A percentile compares a stretch with the other conserved stretches of the same genome.
Evolutionary conservation across 1,140 invertebrate genomes (phyloP).

Genomic region (Trachelipus rathkii): DNA sequence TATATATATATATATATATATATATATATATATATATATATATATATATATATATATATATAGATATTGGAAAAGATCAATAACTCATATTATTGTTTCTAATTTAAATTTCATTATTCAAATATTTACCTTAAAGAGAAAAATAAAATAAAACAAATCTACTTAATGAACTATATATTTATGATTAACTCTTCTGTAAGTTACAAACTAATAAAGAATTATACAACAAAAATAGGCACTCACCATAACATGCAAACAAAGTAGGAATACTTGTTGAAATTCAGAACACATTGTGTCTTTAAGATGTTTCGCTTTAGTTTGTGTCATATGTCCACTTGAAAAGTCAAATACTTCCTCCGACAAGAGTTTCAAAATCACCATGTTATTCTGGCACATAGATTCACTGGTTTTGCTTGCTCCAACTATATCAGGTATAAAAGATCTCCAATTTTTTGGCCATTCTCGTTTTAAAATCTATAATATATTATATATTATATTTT

Average conservation of each 20-base stretch:
- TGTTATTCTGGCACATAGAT: conserved; percentile 98
- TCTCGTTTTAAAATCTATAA: conserved; percentile 98
- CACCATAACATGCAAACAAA: conserved; percentile 94
- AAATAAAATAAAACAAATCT: too few species aligned
- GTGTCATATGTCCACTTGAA: conserved; percentile 93
- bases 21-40: too few species aligned
- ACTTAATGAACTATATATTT: too few species aligned
- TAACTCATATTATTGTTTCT: too few species aligned
- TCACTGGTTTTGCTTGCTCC: conserved; percentile 98
- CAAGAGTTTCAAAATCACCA: conserved; percentile 94
- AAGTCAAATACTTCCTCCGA: conserved; percentile 99
- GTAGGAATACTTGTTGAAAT: conserved; percentile 95
- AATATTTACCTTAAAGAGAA: too few species aligned
- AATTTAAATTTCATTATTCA: too few species aligned
- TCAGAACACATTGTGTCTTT: conserved; percentile 99
- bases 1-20: too few species aligned
- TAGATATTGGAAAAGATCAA: too few species aligned
- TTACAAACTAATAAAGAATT: too few species aligned
- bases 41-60: too few species aligned
- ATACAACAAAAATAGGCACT: conserved; percentile 39
- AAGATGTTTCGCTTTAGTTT: conserved; percentile 97
- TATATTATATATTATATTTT: conserved; percentile 46
- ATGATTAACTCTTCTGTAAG: too few species aligned
- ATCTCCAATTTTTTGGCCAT: conserved; percentile 99
- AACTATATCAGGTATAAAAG: conserved; percentile 98